A percentile compares a stretch with the other conserved stretches of the same genome.
phyloP scores from a whole-genome alignment of 2,888 invertebrate genomes.

The Dolomedes plantarius region DNA sequence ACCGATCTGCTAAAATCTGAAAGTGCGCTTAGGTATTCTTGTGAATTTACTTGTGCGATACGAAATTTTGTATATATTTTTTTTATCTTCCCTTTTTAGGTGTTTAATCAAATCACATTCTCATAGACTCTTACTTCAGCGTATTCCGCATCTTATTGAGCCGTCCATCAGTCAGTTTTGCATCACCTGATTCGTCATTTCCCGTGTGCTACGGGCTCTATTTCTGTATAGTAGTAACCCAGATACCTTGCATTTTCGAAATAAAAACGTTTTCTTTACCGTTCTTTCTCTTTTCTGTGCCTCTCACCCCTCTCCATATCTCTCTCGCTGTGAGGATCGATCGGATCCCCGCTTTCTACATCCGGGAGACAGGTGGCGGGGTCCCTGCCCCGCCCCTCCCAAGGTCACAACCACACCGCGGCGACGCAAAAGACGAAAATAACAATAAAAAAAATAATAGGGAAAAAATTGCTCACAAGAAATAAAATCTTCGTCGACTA shows the following conservation, averaged over 20 bases:
- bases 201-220: neutral
- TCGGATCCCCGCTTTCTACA: slow-evolving; percentile 39
- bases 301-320: neutral
- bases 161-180: too few species aligned
- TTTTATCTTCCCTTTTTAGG: too few species aligned
- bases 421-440: neutral
- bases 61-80: too few species aligned
- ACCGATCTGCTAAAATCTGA: too few species aligned
- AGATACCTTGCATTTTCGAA: neutral
- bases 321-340: neutral
- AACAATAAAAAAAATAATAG: neutral
- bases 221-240: neutral
- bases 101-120: too few species aligned
- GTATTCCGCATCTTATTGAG: too few species aligned
- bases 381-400: slow-evolving; percentile 47
- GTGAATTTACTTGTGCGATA: too few species aligned
- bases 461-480: neutral
- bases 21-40: too few species aligned
- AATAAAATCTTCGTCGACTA: slow-evolving; percentile 28
- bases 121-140: too few species aligned
- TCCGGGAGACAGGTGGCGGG: slow-evolving; percentile 72
- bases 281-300: neutral
- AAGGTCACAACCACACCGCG: slow-evolving; percentile 44
- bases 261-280: neutral
- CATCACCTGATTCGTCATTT: too few species aligned